A percentile compares a stretch with the other conserved stretches of the same genome.
Conservation (phyloP, 2,888 invertebrate genomes). For the Silvanus unidentatus region DNA sequence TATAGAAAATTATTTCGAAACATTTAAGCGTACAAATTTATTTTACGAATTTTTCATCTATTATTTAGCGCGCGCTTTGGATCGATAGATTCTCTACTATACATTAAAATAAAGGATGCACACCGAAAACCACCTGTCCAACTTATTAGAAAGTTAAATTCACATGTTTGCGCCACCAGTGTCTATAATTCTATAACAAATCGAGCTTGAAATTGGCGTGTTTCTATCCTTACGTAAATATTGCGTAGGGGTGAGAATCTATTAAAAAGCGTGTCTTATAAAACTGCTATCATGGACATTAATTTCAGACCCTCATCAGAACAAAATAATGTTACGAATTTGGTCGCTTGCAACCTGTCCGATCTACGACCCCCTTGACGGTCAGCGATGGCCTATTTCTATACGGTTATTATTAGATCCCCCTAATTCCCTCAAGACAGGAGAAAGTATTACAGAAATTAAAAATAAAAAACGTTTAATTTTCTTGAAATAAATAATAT, state of each 20-base stretch:
- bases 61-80: no score
- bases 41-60: no score
- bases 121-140: slow-evolving; percentile 38
- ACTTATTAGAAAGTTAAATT: slow-evolving; percentile 37
- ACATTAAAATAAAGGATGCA: neutral
- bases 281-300: slow-evolving; percentile 38
- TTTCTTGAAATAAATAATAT: no score
- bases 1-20: no score
- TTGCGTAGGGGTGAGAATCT: slow-evolving; percentile 2
- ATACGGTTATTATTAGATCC: slow-evolving; percentile 15
- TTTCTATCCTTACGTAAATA: slow-evolving; percentile 2
- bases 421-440: no score
- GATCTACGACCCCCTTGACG: slow-evolving; percentile 26
- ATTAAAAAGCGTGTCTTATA: slow-evolving; percentile 11
- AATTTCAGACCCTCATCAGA: slow-evolving; percentile 45
- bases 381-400: slow-evolving; percentile 22
- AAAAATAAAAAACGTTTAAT: no score
- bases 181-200: slow-evolving; percentile 21
- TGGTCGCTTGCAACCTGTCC: slow-evolving; percentile 39
- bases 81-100: no score
- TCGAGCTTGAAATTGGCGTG: slow-evolving; percentile 24
- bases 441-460: no score
- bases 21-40: no score
- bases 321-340: slow-evolving; percentile 32
- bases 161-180: slow-evolving; percentile 28